Percentiles rank a stretch among this genome's conserved stretches.
phyloP scores from a whole-genome alignment of 2,888 invertebrate species.

The Boloria selene region DNA sequence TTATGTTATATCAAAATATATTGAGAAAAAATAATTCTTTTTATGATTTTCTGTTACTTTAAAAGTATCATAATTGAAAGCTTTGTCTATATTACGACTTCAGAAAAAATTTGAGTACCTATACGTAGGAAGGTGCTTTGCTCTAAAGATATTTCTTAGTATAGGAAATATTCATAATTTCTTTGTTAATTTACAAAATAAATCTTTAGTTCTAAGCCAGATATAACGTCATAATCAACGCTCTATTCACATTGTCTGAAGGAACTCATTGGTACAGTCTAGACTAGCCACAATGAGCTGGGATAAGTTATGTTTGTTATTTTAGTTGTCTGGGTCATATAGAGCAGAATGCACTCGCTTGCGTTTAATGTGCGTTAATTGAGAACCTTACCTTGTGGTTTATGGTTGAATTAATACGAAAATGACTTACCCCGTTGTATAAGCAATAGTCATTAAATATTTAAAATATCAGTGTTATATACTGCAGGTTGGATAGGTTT shows the following conservation, averaged over 20 bases:
- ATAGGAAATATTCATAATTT: too few species aligned
- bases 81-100: too few species aligned
- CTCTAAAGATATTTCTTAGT: too few species aligned
- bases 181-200: too few species aligned
- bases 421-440: slow-evolving; percentile 9
- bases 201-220: background rate
- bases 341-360: slow-evolving; percentile 4
- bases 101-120: too few species aligned
- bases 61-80: too few species aligned
- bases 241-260: background rate
- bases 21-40: too few species aligned
- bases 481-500: background rate
- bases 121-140: too few species aligned
- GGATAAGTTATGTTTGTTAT: background rate
- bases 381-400: slow-evolving; percentile 9
- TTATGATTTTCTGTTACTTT: too few species aligned
- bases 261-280: slow-evolving; percentile 6
- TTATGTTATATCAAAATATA: too few species aligned
- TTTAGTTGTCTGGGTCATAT: slow-evolving; percentile 11
- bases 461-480: background rate
- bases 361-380: slow-evolving; percentile 11
- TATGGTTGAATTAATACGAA: slow-evolving; percentile 17
- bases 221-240: background rate
- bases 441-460: slow-evolving; percentile 2
- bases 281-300: slow-evolving; percentile 2